Base-by-base conservation (phyloP, 1,140 invertebrate species). In the Anthonomus grandis region DNA sequence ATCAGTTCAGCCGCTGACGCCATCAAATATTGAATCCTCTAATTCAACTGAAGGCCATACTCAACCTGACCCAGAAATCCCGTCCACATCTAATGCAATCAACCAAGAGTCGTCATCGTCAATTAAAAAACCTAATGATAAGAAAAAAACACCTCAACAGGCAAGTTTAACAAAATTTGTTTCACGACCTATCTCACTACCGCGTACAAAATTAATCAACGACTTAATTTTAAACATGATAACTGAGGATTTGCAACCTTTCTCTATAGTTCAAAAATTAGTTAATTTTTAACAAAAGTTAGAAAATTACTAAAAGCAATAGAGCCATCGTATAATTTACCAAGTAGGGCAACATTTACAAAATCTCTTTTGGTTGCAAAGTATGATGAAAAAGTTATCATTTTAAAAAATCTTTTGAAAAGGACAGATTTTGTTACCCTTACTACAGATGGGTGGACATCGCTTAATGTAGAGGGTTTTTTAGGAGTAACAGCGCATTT, bases 321-420 rank as follows among this genome's bases (percentile, higher is more conserved):
- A 17, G 47, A 36, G 22, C 47, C 47, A 49, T 49, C 31, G n/a
- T 49, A 49, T 49, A 12, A 36, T 23, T 36, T 49, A 18, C 47
- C 47, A 13, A 49, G 47, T 19, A 13, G 31, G 19, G 17, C 12
- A 19, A 49, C 47, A 18, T 49, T 37, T 49, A 49, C 18, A 4
- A 49, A 49, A 49, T 49, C 47, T 4, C 17, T 49, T 49, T 18
- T 49, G 47, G 27, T 34, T 19, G 47, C 31, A 5, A 34, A 37
- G 15, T 49, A 36, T 36, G 47, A 49, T 18, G 25, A 36, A 17
- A 37, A 12, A 21, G 17, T 19, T 37, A 4, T 17, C 18, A 37
- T 36, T 3, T 24, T 49, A 12, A 49, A 49, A 49, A 49, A 6
- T 10, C 27, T 21, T 37, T 19, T 37, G 4, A n/a, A 21, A 37